Base-by-base conservation (phyloP, 2,888 invertebrate species). In the Aleiodes testaceus region DNA sequence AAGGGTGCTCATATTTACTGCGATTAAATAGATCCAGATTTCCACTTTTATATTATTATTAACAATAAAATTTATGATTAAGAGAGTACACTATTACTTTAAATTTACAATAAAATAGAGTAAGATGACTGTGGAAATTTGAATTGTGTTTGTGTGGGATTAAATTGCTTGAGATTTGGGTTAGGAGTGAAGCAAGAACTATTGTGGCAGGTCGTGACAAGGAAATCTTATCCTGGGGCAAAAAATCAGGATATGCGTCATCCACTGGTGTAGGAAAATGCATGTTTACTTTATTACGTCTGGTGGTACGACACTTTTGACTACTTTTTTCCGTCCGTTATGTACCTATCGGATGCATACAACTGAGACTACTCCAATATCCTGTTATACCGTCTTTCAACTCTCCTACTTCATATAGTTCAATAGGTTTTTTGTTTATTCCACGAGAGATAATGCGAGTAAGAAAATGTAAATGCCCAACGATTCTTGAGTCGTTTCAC, bases 201-300 rank as follows among this genome's bases (percentile, higher is more conserved):
- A 45, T 83, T 77, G 79, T 75, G 82, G 82, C 82, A 84, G 82
- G 83, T 84, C 80, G 79, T 79, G 82, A 78, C 77, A 78, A 75
- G 74, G 73, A 72, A 55, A 68, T 70, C 72, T 59, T 63, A 67
- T 77, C 64, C 64, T 72, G 66, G 72, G 69, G 72, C 26, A 59
- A 36, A 59, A 63, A 44, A 63, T 63, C n/a, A 44, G 63, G 63
- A 63, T 63, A 44, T 63, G 63, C 63, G 63, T 63, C 63, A 63
- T 63, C 45, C 63, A 63, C 63, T 63, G 14, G 22, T 14, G 22
- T 45, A 63, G n/a, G 7, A 22, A 44, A 16, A 63, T 36, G 16
- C 16, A 12, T 20, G 26, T 45, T 63, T 47, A 20, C n/a, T 63
- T 47, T 14, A 26, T 5, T 26, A 26, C 4, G 44, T 63, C 9